Base-by-base conservation (phyloP, 2,888 invertebrate genomes). In the Mesorhabditis belari region DNA sequence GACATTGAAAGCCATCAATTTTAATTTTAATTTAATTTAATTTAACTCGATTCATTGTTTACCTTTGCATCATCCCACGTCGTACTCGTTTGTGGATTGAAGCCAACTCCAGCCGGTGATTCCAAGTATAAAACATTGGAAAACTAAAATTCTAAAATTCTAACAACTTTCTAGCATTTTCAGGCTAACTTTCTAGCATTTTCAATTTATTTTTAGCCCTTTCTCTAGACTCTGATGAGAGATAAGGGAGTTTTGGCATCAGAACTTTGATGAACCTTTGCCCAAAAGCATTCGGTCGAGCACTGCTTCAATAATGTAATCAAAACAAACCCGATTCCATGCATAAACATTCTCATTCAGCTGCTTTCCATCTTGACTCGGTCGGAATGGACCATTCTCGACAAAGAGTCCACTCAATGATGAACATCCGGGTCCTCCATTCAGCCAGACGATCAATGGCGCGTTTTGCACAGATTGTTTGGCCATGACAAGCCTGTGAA, bases 31-130 rank as follows among this genome's bases (percentile, higher is more conserved):
- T n/a, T n/a, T n/a, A n/a, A n/a, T n/a, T n/a, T n/a, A n/a, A n/a
- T n/a, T n/a, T n/a, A n/a, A n/a, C n/a, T n/a, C n/a, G n/a, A n/a
- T n/a, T n/a, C n/a, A n/a, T n/a, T n/a, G n/a, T n/a, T n/a, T n/a
- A n/a, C 44, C 44, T 35, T 35, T n/a, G 12, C 1, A 35, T 35
- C 44, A 35, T 35, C 44, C 44, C 44, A 35, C 12, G 12, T 17
- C 12, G 12, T n/a, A 17, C 44, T 2, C 12, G 44, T 35, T 17
- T 17, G 12, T n/a, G 44, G 44, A 35, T 35, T 35, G 2, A 81
- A 85, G 2, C 85, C 85, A 53, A 85, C 85, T 57, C 84, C 83
- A 29, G 83, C 82, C 26, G 85, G 85, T 3, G 84, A 81, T 71
- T 85, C 85, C 63, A 85, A 66, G 72, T 82, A 85, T 55, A 85